phyloP scores from a whole-genome alignment of 2,797 vertebrate species.

The Chiroxiphia lanceolata region DNA sequence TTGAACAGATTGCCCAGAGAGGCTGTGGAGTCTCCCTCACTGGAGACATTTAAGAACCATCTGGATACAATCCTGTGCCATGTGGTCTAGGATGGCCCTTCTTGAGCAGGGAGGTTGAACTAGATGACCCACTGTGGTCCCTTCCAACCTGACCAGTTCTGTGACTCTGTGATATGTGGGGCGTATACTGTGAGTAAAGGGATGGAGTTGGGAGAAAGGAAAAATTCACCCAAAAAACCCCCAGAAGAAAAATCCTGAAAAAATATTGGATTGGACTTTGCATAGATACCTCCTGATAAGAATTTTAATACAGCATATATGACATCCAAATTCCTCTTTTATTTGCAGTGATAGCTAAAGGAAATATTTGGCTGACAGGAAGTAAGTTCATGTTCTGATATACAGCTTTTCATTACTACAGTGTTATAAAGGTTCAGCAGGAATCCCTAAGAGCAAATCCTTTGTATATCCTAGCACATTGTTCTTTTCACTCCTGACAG shows the following conservation, averaged over 20 bases:
- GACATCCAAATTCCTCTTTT: slow-evolving; percentile 32
- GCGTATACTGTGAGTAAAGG: not conserved
- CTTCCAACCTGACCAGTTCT: not conserved
- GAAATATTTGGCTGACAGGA: slow-evolving; percentile 1
- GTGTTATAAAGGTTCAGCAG: slow-evolving; percentile 27
- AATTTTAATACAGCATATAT: slow-evolving; percentile 45
- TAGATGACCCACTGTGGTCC: accelerated
- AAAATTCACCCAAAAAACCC: too few species aligned
- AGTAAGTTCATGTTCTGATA: not conserved
- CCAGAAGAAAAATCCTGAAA: not conserved
- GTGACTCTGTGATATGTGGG: not conserved
- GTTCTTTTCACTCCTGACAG: slow-evolving; percentile 18
- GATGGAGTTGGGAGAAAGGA: accelerated
- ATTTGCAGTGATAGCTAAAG: slow-evolving; percentile 27
- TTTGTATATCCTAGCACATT: not conserved
- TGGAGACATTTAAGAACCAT: not conserved
- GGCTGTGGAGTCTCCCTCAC: not conserved
- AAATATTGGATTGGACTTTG: slow-evolving; percentile 23
- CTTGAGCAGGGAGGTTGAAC: not conserved
- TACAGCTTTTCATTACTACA: slow-evolving; percentile 33
- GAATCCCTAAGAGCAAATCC: slow-evolving; percentile 41
- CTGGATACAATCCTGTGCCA: not conserved
- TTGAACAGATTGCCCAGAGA: not conserved
- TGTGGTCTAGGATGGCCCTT: not conserved
- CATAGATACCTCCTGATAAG: not conserved